Evolutionary conservation across 2,797 vertebrate genomes (phyloP).

Genomic region (Propithecus deckenii): DNA sequence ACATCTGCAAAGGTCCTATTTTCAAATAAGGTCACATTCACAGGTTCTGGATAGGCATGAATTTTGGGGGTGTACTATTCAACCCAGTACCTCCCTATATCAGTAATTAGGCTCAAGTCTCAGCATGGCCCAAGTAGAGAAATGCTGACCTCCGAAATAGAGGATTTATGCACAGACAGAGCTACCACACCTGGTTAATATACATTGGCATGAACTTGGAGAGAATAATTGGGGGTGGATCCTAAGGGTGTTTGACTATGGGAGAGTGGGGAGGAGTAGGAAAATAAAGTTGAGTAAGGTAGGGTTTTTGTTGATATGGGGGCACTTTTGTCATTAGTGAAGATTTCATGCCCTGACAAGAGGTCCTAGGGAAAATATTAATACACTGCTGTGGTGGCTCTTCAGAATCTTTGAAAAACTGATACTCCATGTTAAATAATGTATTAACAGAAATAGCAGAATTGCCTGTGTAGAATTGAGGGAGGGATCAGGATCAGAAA

Average conservation of each 20-base stretch:
- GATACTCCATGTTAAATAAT: neutral
- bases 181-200: neutral
- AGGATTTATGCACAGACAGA: neutral
- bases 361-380: neutral
- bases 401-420: neutral
- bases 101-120: neutral
- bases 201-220: neutral
- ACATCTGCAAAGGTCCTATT: neutral
- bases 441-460: neutral
- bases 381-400: neutral
- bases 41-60: neutral
- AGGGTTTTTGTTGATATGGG: neutral
- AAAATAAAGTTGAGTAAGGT: neutral
- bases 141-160: neutral
- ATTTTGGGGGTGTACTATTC: neutral
- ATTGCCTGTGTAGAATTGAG: neutral
- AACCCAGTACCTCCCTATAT: neutral
- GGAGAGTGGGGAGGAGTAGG: rapidly evolving
- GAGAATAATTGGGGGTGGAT: neutral
- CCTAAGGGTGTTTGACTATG: neutral
- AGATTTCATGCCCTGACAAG: neutral
- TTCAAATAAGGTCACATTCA: neutral
- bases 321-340: neutral
- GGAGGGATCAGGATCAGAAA: neutral
- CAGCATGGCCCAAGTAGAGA: neutral